A percentile compares a stretch with the other conserved stretches of the same genome.
phyloP scores from a whole-genome alignment of 2,888 invertebrate genomes.

The Spodoptera picta region DNA sequence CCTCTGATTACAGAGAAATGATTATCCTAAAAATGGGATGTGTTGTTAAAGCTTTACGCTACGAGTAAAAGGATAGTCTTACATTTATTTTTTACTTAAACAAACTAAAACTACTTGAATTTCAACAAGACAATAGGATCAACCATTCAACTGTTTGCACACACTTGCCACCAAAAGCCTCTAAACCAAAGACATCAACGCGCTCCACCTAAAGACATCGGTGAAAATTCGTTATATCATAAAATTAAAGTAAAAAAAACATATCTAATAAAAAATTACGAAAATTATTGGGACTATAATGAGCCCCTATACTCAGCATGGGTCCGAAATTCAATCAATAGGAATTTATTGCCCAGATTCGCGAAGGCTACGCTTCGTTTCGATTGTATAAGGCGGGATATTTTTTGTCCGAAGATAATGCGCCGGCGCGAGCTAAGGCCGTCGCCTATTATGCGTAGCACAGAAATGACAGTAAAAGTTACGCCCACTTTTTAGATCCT shows the following conservation, averaged over 20 bases:
- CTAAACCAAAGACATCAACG: conserved; percentile 63
- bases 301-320: conserved; percentile 88
- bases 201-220: conserved; percentile 29
- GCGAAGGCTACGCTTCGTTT: conserved; percentile 84
- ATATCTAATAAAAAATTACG: conserved; percentile 64
- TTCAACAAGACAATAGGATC: background rate
- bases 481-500: conserved; percentile 87
- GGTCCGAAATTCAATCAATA: conserved; percentile 87
- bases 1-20: too few species aligned
- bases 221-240: conserved; percentile 35
- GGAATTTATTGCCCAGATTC: conserved; percentile 87
- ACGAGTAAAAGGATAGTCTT: too few species aligned
- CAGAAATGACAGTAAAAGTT: conserved; percentile 83
- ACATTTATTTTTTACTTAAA: background rate
- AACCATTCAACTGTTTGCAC: conserved; percentile 22
- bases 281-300: conserved; percentile 83
- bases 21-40: too few species aligned
- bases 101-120: background rate
- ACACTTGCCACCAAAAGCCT: conserved; percentile 15
- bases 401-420: conserved; percentile 74
- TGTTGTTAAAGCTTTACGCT: too few species aligned
- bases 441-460: conserved; percentile 77
- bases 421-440: conserved; percentile 79
- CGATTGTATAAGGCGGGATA: conserved; percentile 74
- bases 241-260: conserved; percentile 56